These are phyloP conservation scores for Oryctes rhinoceros DNA, from an alignment of 1,140 invertebrate species.

Conservation along the genomic window DNA sequence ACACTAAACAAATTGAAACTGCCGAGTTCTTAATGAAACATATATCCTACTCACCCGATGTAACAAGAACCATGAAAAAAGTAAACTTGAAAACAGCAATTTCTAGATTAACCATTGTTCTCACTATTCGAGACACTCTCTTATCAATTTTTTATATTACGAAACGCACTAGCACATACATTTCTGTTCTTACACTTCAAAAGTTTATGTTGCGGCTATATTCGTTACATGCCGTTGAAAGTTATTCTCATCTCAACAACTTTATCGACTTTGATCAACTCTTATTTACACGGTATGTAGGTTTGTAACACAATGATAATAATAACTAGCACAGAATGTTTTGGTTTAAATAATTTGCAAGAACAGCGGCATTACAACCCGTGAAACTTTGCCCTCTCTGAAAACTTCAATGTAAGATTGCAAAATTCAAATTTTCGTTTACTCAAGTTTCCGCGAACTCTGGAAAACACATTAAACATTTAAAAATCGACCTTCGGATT, in stretches of 20 bases:
- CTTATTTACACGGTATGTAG: neutral
- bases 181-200: conserved; percentile 12
- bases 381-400: neutral
- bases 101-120: conserved; percentile 16
- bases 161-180: neutral
- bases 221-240: neutral
- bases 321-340: neutral
- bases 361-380: too few relatives aligned
- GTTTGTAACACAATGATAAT: neutral
- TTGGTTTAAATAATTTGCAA: neutral
- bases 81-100: conserved; percentile 8
- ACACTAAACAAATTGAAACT: too few relatives aligned
- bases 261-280: neutral
- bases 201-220: neutral
- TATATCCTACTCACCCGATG: neutral
- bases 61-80: conserved; percentile 13
- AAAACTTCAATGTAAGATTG: neutral
- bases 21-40: neutral
- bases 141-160: neutral
- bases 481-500: neutral
- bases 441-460: neutral
- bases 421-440: conserved; percentile 17
- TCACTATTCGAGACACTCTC: neutral
- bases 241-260: neutral
- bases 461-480: neutral